A percentile compares a stretch with the other conserved stretches of the same genome.
phyloP scores from a whole-genome alignment of 2,797 vertebrate genomes.

The Holocentrus rufus region DNA sequence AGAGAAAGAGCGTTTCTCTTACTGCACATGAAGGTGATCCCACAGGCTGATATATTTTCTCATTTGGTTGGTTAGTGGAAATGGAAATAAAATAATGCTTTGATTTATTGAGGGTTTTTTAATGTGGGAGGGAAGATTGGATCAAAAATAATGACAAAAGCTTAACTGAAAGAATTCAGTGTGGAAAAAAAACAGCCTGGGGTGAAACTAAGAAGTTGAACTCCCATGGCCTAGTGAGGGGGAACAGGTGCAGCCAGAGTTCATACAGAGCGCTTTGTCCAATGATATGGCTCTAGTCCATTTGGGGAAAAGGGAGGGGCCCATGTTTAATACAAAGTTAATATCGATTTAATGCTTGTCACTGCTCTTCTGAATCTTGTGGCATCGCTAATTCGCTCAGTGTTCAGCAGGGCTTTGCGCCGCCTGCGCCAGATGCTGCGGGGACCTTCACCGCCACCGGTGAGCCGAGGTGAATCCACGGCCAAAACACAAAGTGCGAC shows the following conservation, averaged over 20 bases:
- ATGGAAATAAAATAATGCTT: slow-evolving; percentile 26
- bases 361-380: slow-evolving; percentile 76
- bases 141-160: slow-evolving; percentile 64
- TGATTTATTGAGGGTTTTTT: slow-evolving; percentile 56
- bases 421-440: slow-evolving; percentile 73
- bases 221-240: slow-evolving; percentile 69
- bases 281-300: slow-evolving; percentile 73
- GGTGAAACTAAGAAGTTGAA: slow-evolving; percentile 76
- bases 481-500: slow-evolving; percentile 72
- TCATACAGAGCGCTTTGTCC: slow-evolving; percentile 82
- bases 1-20: slow-evolving; percentile 32
- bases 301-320: slow-evolving; percentile 72
- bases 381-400: slow-evolving; percentile 80
- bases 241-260: slow-evolving; percentile 84
- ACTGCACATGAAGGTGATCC: slow-evolving; percentile 13
- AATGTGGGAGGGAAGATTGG: slow-evolving; percentile 44
- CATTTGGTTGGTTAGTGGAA: slow-evolving; percentile 30
- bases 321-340: slow-evolving; percentile 88
- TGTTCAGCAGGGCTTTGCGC: slow-evolving; percentile 59
- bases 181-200: slow-evolving; percentile 60
- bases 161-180: slow-evolving; percentile 66
- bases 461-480: slow-evolving; percentile 73
- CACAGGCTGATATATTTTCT: neutral
- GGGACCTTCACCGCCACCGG: slow-evolving; percentile 47
- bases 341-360: slow-evolving; percentile 91